Conservation (phyloP, 1,140 invertebrate genomes). For the Hydropsyche tenuis region DNA sequence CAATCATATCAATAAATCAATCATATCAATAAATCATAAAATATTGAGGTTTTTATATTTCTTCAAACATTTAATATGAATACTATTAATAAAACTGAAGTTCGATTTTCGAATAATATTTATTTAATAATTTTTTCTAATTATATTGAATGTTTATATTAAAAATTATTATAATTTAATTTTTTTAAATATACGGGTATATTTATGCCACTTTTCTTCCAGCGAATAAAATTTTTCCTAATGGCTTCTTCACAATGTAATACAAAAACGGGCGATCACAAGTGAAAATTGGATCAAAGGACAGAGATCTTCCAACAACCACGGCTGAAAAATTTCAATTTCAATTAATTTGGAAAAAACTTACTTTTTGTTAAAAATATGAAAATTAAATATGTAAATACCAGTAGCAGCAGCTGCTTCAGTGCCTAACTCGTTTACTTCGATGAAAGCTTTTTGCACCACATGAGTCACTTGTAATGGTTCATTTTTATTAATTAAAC, state of each 20-base stretch:
- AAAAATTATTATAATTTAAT: too few species aligned
- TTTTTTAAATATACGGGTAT: slow-evolving; percentile 59
- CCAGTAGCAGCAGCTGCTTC: slow-evolving; percentile 75
- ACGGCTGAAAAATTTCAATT: neutral
- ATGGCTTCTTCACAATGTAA: neutral
- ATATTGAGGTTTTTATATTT: too few species aligned
- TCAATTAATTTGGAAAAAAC: slow-evolving; percentile 71
- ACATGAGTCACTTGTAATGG: slow-evolving; percentile 62
- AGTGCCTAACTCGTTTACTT: slow-evolving; percentile 77
- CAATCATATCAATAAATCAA: too few species aligned
- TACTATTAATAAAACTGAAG: too few species aligned
- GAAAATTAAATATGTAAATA: slow-evolving; percentile 60
- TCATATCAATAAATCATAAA: too few species aligned
- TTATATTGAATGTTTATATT: too few species aligned
- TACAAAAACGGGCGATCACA: neutral
- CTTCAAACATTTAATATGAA: too few species aligned
- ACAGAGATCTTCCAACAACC: neutral
- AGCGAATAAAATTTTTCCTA: neutral
- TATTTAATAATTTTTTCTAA: too few species aligned
- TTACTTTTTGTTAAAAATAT: slow-evolving; percentile 66
- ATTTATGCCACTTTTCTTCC: slow-evolving; percentile 59
- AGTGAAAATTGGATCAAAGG: neutral
- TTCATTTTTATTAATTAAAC: slow-evolving; percentile 65
- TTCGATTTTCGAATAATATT: too few species aligned
- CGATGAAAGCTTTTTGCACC: slow-evolving; percentile 75